A percentile compares a stretch with the other conserved stretches of the same genome.
Evolutionary conservation across 2,113 vertebrate species (phyloP).

Genomic region (Thinocorus orbignyianus): DNA sequence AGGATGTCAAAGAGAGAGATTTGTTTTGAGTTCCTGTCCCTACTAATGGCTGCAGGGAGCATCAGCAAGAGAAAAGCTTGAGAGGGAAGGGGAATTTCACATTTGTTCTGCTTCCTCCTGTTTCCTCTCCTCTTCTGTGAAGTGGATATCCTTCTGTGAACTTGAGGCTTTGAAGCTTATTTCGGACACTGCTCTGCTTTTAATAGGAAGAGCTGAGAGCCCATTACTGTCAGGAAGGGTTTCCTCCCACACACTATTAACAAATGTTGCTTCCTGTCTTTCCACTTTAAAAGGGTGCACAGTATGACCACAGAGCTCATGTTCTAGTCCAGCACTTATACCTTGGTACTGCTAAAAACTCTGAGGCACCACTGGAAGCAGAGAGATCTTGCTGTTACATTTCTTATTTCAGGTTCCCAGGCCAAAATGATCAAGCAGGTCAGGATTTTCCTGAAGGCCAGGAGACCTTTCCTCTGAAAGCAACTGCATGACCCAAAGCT

Average conservation of each 20-base stretch:
- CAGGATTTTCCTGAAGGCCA: neutral
- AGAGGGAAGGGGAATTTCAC: neutral
- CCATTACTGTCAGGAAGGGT: neutral
- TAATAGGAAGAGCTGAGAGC: neutral
- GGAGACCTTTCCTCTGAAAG: neutral
- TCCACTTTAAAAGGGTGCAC: neutral
- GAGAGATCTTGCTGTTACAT: neutral
- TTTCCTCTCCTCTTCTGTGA: neutral
- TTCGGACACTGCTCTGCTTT: neutral
- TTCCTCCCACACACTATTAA: neutral
- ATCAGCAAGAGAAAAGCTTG: neutral
- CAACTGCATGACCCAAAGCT: neutral
- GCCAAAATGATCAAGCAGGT: neutral
- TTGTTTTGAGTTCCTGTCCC: neutral
- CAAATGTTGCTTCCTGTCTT: neutral
- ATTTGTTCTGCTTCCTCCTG: neutral
- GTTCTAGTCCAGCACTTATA: neutral
- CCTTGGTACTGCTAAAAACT: neutral
- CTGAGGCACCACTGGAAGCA: neutral
- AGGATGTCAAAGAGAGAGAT: neutral
- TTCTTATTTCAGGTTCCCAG: neutral
- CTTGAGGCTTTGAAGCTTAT: neutral
- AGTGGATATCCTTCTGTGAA: constrained; percentile 8
- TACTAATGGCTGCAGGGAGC: neutral
- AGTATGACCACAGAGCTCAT: neutral